Evolutionary conservation across 2,888 invertebrate genomes (phyloP).

Genomic region (Aphidius colemani): DNA sequence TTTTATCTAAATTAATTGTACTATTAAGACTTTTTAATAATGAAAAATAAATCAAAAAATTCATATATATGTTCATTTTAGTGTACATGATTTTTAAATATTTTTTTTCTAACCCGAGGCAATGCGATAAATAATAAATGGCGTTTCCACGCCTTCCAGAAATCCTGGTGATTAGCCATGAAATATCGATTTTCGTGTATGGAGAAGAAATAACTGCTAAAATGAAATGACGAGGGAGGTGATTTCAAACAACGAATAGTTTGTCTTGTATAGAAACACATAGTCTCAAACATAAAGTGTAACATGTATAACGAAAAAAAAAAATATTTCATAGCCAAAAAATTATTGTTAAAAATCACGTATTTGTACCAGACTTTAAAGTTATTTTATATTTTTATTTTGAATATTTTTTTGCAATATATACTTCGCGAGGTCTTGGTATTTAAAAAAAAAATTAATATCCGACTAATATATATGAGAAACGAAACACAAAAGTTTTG

Average conservation of each 20-base stretch:
- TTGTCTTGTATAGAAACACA: not conserved
- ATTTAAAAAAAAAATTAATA: not conserved
- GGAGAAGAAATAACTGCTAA: conserved; percentile 31
- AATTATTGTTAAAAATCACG: too few relatives aligned
- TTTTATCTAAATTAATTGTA: not conserved
- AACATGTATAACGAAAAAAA: too few relatives aligned
- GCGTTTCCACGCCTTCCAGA: conserved; percentile 60
- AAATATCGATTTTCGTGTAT: conserved; percentile 60
- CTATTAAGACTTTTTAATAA: conserved; percentile 1
- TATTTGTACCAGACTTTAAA: too few relatives aligned
- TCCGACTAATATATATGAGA: too few relatives aligned
- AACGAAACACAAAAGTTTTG: conserved; percentile 4
- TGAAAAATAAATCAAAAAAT: not conserved
- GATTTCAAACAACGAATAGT: not conserved
- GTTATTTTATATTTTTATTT: too few relatives aligned
- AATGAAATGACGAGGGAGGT: too few relatives aligned
- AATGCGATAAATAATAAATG: conserved; percentile 59
- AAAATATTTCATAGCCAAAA: too few relatives aligned
- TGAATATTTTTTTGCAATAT: too few relatives aligned
- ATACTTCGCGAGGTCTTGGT: conserved; percentile 12
- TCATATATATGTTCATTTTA: conserved; percentile 1
- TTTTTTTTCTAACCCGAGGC: conserved; percentile 46
- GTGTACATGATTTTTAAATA: conserved; percentile 2
- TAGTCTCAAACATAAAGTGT: too few relatives aligned
- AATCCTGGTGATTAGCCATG: conserved; percentile 60